phyloP scores from a whole-genome alignment of 2,888 invertebrate species.

The Sesia apiformis region DNA sequence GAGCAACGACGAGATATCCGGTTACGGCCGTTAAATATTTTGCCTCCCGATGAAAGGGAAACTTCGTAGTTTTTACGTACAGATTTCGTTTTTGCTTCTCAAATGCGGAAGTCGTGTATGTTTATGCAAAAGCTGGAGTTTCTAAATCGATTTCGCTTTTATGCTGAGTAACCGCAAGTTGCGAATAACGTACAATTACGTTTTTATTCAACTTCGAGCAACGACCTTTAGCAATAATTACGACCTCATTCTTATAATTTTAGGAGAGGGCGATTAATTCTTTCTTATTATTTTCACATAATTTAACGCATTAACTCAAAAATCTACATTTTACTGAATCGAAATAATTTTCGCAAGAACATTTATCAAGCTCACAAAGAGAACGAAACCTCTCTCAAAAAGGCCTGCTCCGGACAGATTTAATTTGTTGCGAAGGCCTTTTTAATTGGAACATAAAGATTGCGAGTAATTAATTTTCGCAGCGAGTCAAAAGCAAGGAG shows the following conservation, averaged over 20 bases:
- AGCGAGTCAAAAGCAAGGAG: slow-evolving; percentile 73
- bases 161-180: slow-evolving; percentile 30
- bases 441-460: slow-evolving; percentile 76
- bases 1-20: slow-evolving; percentile 64
- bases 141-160: slow-evolving; percentile 63
- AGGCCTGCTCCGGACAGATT: slow-evolving; percentile 72
- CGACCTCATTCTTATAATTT: slow-evolving; percentile 37
- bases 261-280: slow-evolving; percentile 27
- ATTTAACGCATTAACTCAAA: slow-evolving; percentile 58
- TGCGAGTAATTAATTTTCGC: slow-evolving; percentile 75
- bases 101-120: slow-evolving; percentile 64
- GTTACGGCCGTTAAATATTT: slow-evolving; percentile 74
- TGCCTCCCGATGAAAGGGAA: slow-evolving; percentile 70
- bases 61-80: slow-evolving; percentile 59
- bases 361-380: slow-evolving; percentile 74
- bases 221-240: slow-evolving; percentile 34
- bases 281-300: slow-evolving; percentile 38
- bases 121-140: slow-evolving; percentile 67
- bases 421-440: slow-evolving; percentile 75
- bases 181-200: slow-evolving; percentile 64
- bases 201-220: slow-evolving; percentile 31
- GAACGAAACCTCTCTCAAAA: slow-evolving; percentile 73
- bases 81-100: slow-evolving; percentile 62
- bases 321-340: slow-evolving; percentile 55
- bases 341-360: slow-evolving; percentile 65